Percentiles rank a stretch among this genome's conserved stretches.
Conservation (phyloP, 2,888 invertebrate species). For the Epinotia bilunana region DNA sequence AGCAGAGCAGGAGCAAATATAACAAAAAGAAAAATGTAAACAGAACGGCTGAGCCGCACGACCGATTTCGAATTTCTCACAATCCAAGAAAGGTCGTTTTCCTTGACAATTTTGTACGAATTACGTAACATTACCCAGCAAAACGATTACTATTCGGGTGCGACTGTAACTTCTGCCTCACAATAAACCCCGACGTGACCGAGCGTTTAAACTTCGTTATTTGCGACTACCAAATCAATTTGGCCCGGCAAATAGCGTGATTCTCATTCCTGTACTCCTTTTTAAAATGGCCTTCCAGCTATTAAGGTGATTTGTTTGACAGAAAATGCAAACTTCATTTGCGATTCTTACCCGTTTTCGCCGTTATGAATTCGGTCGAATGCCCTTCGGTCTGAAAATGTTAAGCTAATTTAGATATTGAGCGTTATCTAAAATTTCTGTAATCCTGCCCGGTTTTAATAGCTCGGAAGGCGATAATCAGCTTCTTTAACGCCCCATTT, state of each 20-base stretch:
- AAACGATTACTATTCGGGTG: slow-evolving; percentile 65
- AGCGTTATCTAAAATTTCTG: slow-evolving; percentile 3
- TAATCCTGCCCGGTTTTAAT: slow-evolving; percentile 8
- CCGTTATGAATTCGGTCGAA: neutral
- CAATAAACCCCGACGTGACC: slow-evolving; percentile 78
- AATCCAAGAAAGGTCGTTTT: slow-evolving; percentile 44
- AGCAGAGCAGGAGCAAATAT: slow-evolving; percentile 12
- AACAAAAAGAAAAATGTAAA: slow-evolving; percentile 40
- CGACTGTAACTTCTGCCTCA: slow-evolving; percentile 77
- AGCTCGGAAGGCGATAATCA: slow-evolving; percentile 7
- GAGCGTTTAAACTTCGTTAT: slow-evolving; percentile 71
- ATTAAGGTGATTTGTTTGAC: slow-evolving; percentile 42
- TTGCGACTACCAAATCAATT: slow-evolving; percentile 75
- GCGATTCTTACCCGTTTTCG: neutral
- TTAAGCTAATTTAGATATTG: neutral
- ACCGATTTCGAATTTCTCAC: slow-evolving; percentile 41
- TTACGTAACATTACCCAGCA: slow-evolving; percentile 66
- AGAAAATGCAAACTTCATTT: slow-evolving; percentile 36
- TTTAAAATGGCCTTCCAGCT: slow-evolving; percentile 35
- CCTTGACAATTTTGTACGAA: slow-evolving; percentile 63
- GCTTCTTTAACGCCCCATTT: neutral
- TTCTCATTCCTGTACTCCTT: slow-evolving; percentile 65
- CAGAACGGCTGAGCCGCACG: slow-evolving; percentile 34
- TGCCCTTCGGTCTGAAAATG: slow-evolving; percentile 15
- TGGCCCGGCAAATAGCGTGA: slow-evolving; percentile 63